Percentiles rank a stretch among this genome's conserved stretches.
These are phyloP conservation scores for Etheostoma nigrum DNA, from an alignment of 2,797 vertebrate genomes.

Conservation along the genomic window DNA sequence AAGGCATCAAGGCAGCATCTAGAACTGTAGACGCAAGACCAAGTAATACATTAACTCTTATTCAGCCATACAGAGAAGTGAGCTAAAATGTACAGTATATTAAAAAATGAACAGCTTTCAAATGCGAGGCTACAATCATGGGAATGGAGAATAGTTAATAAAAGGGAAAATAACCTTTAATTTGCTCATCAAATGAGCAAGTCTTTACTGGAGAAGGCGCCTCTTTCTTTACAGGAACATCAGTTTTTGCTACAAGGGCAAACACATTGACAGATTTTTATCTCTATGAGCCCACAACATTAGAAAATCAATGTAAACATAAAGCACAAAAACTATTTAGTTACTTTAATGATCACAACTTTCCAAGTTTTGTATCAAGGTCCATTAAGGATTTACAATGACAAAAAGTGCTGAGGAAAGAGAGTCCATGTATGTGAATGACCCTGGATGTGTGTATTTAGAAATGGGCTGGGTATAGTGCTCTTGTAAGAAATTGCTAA, in stretches of 20 bases:
- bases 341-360: conserved; percentile 18
- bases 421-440: not conserved
- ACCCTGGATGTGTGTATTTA: not conserved
- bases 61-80: not conserved
- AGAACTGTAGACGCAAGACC: conserved; percentile 78
- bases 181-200: conserved; percentile 94
- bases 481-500: not conserved
- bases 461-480: not conserved
- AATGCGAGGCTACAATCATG: not conserved
- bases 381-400: conserved; percentile 1
- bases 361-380: not conserved
- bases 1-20: conserved; percentile 90
- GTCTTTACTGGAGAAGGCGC: conserved; percentile 91
- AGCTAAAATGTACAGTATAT: not conserved
- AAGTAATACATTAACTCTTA: conserved; percentile 3
- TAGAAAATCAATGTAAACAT: conserved; percentile 1
- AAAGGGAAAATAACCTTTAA: conserved; percentile 87
- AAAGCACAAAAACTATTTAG: not conserved
- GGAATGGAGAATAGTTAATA: not conserved
- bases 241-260: conserved; percentile 83
- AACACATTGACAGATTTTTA: conserved; percentile 24
- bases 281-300: not conserved
- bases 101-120: not conserved
- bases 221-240: conserved; percentile 96
- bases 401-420: not conserved